These are phyloP conservation scores for Odocoileus hemionus DNA, from an alignment of 2,113 vertebrate species.

Conservation along the genomic window DNA sequence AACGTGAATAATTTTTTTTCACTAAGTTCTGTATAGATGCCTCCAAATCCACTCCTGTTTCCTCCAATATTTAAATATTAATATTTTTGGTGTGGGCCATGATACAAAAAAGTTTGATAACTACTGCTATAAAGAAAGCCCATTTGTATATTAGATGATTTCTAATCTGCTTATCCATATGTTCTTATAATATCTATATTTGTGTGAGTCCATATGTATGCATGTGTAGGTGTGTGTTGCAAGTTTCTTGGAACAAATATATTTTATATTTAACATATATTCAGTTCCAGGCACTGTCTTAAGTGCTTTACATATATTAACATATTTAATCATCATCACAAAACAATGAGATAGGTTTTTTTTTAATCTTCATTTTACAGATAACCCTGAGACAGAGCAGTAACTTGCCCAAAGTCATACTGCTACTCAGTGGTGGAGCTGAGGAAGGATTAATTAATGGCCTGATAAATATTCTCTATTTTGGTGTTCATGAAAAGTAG, in stretches of 20 bases:
- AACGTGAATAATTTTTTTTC: background rate
- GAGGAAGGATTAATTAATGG: background rate
- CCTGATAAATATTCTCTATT: background rate
- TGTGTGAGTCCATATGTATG: background rate
- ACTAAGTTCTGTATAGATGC: background rate
- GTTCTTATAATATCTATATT: background rate
- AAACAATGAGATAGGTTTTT: background rate
- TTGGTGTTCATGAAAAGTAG: background rate
- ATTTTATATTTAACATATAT: background rate
- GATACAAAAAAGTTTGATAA: background rate
- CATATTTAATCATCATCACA: background rate
- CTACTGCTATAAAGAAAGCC: background rate
- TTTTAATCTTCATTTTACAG: background rate
- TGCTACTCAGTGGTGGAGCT: background rate
- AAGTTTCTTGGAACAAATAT: background rate
- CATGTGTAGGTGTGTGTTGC: background rate
- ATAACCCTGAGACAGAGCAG: background rate
- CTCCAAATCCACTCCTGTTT: background rate
- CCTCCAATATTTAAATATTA: background rate
- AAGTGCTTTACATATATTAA: background rate
- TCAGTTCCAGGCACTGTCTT: background rate
- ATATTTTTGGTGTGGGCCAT: background rate
- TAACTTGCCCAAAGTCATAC: background rate
- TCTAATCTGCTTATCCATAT: background rate
- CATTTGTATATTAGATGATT: background rate